Percentiles rank a stretch among this genome's conserved stretches.
phyloP scores from a whole-genome alignment of 2,888 invertebrate genomes.

The Brachylomia viminalis region DNA sequence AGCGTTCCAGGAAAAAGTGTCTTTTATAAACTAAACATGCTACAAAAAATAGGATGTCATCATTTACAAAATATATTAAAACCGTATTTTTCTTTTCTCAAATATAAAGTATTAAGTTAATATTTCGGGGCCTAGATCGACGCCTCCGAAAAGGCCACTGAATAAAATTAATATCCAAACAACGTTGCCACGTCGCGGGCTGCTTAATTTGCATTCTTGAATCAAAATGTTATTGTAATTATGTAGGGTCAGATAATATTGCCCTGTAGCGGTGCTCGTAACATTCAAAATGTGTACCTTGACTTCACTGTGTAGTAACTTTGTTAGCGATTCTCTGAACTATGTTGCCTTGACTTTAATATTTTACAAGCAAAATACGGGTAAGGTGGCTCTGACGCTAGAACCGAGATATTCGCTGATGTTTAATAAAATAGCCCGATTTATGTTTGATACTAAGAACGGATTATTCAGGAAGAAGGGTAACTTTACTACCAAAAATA shows the following conservation, averaged over 20 bases:
- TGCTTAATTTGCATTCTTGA: conserved; percentile 78
- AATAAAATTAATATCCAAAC: conserved; percentile 76
- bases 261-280: conserved; percentile 47
- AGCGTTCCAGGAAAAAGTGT: neutral
- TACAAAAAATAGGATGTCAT: conserved; percentile 36
- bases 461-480: neutral
- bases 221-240: conserved; percentile 79
- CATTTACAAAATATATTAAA: conserved; percentile 59
- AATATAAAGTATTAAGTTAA: conserved; percentile 59
- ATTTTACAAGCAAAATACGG: conserved; percentile 38
- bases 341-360: conserved; percentile 29
- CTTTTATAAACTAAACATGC: conserved; percentile 15
- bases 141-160: conserved; percentile 65
- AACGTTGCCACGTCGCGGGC: conserved; percentile 66
- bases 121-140: conserved; percentile 62
- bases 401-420: conserved; percentile 20
- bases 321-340: conserved; percentile 42
- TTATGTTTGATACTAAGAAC: neutral
- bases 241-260: conserved; percentile 74
- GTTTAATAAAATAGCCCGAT: conserved; percentile 23
- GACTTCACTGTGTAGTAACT: conserved; percentile 38
- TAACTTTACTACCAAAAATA: neutral
- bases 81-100: conserved; percentile 56
- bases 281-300: conserved; percentile 50
- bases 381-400: conserved; percentile 14